These are phyloP conservation scores for Leptinotarsa defecta DNA, from an alignment of 1,140 invertebrate genomes.

Conservation along the genomic window DNA sequence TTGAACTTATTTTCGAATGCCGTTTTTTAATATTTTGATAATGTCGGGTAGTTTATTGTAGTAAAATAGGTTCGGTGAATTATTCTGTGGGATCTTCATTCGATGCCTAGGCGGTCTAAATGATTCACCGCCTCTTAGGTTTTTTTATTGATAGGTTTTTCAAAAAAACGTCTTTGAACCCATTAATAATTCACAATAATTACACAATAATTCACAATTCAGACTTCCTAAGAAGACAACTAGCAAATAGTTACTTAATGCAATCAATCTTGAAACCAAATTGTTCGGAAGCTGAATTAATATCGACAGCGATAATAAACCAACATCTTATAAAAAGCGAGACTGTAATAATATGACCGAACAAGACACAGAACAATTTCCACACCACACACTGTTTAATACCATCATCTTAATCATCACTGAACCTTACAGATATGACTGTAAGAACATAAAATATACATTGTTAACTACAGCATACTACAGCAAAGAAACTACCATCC, in stretches of 20 bases:
- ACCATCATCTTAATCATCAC: constrained; percentile 9
- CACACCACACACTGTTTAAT: neutral
- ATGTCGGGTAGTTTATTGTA: no score
- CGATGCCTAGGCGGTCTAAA: no score
- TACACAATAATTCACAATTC: neutral
- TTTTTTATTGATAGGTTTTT: no score
- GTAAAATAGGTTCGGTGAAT: no score
- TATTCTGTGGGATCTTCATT: no score
- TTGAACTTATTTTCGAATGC: no score
- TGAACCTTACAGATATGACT: neutral
- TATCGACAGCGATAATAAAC: neutral
- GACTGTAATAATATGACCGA: constrained; percentile 1
- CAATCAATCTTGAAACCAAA: constrained; percentile 7
- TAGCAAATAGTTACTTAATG: neutral
- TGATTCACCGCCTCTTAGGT: no score
- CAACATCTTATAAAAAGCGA: neutral
- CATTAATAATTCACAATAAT: no score
- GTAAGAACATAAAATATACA: neutral
- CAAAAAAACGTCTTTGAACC: no score
- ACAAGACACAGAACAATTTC: neutral
- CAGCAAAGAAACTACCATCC: neutral
- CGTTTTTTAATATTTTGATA: no score
- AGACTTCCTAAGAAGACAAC: constrained; percentile 11
- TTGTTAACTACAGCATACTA: neutral
- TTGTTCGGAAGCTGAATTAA: neutral